Percentiles rank a stretch among this genome's conserved stretches.
phyloP scores from a whole-genome alignment of 2,888 invertebrate genomes.

The Darwinula stevensoni region DNA sequence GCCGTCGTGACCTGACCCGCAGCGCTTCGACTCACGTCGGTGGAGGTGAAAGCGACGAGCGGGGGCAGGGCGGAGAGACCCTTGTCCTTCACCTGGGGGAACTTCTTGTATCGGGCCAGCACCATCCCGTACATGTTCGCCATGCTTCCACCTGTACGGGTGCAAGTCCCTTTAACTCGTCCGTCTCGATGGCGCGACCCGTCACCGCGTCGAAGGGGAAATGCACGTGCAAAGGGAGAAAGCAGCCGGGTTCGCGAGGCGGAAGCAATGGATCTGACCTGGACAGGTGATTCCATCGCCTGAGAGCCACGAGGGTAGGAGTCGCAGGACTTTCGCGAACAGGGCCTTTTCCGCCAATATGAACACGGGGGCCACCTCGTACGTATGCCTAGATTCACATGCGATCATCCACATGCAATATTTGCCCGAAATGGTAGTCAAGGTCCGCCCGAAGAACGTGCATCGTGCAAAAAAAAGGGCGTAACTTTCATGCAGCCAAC shows the following conservation, averaged over 20 bases:
- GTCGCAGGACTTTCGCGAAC: constrained; percentile 42
- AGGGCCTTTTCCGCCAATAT: constrained; percentile 60
- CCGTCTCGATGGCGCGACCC: neutral
- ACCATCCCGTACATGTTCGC: constrained; percentile 75
- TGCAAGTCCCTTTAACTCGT: too few species aligned
- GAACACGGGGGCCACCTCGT: constrained; percentile 64
- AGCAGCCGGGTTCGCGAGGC: too few species aligned
- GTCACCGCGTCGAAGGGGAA: constrained; percentile 8
- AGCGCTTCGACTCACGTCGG: constrained; percentile 26
- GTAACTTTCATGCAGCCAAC: too few species aligned
- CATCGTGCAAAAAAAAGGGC: too few species aligned
- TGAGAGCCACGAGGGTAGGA: constrained; percentile 37
- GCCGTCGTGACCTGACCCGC: neutral
- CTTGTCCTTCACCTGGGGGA: constrained; percentile 39
- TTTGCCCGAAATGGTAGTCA: too few species aligned
- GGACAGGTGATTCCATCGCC: constrained; percentile 57
- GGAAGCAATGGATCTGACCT: too few species aligned
- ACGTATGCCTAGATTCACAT: too few species aligned
- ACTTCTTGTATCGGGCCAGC: constrained; percentile 37
- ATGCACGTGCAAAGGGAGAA: too few species aligned
- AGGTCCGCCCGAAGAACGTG: too few species aligned
- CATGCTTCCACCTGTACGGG: constrained; percentile 70
- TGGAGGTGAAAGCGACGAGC: constrained; percentile 51
- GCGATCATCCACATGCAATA: too few species aligned
- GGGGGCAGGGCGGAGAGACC: constrained; percentile 37